phyloP scores from a whole-genome alignment of 2,113 vertebrate genomes.

The Cairina moschata region DNA sequence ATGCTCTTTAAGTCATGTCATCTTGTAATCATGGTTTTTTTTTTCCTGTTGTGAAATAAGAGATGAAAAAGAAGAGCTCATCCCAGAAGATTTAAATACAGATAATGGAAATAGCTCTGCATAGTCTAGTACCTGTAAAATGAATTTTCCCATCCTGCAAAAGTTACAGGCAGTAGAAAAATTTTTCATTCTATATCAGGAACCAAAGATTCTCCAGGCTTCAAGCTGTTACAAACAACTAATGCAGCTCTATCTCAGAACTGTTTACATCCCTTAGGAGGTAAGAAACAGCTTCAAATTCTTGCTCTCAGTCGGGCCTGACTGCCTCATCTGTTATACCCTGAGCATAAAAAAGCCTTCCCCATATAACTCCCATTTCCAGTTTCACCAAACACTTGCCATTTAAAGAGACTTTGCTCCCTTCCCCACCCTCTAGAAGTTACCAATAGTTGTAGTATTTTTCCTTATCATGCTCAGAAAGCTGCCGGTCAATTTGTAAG shows the following conservation, averaged over 20 bases:
- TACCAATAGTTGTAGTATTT: not conserved
- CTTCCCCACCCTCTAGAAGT: not conserved
- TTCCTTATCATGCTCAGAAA: not conserved
- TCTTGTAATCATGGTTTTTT: conserved; percentile 43
- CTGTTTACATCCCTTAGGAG: not conserved
- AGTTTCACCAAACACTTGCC: not conserved
- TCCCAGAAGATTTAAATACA: conserved; percentile 56
- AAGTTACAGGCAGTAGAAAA: not conserved
- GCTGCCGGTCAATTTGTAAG: not conserved
- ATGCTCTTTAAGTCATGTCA: conserved; percentile 59
- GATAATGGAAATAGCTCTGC: conserved; percentile 44
- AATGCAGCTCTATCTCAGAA: not conserved
- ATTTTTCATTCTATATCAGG: not conserved
- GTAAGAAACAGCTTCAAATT: not conserved
- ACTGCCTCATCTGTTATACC: not conserved
- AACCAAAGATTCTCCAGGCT: not conserved
- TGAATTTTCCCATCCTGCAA: conserved; percentile 48
- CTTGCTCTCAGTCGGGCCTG: not conserved
- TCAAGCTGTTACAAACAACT: not conserved
- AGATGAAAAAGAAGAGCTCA: conserved; percentile 64
- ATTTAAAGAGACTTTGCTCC: not conserved
- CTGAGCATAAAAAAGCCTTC: not conserved
- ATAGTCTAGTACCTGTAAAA: conserved; percentile 39
- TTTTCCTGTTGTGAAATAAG: conserved; percentile 67
- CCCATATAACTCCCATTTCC: not conserved